Conservation (phyloP, 2,888 invertebrate species). For the Chloromyia formosa region DNA sequence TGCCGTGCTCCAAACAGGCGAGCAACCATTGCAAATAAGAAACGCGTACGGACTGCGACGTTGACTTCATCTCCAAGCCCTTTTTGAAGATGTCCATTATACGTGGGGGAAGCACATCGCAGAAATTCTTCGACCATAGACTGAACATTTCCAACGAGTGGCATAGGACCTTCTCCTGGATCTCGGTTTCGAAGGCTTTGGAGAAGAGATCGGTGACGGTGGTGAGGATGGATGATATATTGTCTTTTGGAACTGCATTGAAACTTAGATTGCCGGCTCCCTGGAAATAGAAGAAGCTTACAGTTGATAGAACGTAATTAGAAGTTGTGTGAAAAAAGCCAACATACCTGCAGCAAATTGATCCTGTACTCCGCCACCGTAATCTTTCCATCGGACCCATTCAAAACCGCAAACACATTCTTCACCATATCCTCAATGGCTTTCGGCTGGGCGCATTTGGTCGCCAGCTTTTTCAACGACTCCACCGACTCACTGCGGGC, state of each 20-base stretch:
- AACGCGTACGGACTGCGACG: slow-evolving; percentile 79
- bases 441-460: slow-evolving; percentile 73
- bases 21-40: slow-evolving; percentile 82
- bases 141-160: slow-evolving; percentile 83
- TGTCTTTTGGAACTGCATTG: slow-evolving; percentile 71
- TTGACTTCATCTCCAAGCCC: slow-evolving; percentile 78
- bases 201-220: slow-evolving; percentile 74
- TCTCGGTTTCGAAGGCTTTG: slow-evolving; percentile 85
- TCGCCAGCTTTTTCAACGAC: slow-evolving; percentile 76
- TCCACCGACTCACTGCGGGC: slow-evolving; percentile 78
- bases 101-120: slow-evolving; percentile 71
- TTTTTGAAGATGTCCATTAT: slow-evolving; percentile 77
- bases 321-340: too few relatives aligned
- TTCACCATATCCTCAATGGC: slow-evolving; percentile 75
- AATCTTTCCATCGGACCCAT: slow-evolving; percentile 90
- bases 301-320: neutral
- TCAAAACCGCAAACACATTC: slow-evolving; percentile 80
- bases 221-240: slow-evolving; percentile 69
- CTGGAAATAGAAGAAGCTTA: slow-evolving; percentile 54
- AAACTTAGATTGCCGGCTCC: slow-evolving; percentile 79
- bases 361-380: slow-evolving; percentile 89
- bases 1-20: slow-evolving; percentile 70
- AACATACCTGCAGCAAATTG: slow-evolving; percentile 77
- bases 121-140: slow-evolving; percentile 77
- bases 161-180: slow-evolving; percentile 89